Evolutionary conservation across 2,113 vertebrate species (phyloP).

Genomic region (Macquaria australasica): DNA sequence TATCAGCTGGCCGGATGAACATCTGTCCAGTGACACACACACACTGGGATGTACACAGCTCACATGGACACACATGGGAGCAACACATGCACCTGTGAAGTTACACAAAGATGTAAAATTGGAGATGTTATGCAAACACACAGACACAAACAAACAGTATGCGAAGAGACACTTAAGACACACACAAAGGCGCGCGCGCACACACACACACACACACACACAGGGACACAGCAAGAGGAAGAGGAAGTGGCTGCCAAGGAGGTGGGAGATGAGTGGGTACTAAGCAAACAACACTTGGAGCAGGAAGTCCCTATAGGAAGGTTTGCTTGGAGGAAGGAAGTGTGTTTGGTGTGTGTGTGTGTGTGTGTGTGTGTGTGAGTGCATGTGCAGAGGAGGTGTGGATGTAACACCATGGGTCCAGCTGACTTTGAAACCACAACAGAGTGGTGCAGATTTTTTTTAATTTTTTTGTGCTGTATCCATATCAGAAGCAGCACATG

Average conservation of each 20-base stretch:
- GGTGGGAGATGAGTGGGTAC: conserved; percentile 72
- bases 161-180: conserved; percentile 25
- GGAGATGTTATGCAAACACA: conserved; percentile 17
- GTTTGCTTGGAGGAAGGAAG: conserved; percentile 65
- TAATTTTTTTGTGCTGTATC: conserved; percentile 14
- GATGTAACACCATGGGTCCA: conserved; percentile 50
- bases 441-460: conserved; percentile 27
- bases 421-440: conserved; percentile 72
- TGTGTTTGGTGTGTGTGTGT: conserved; percentile 42
- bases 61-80: neutral
- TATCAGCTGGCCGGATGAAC: conserved; percentile 68
- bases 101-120: neutral
- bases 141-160: neutral
- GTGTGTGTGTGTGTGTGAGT: conserved; percentile 29
- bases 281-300: conserved; percentile 72
- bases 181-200: conserved; percentile 5
- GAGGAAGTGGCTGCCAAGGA: conserved; percentile 74
- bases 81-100: neutral
- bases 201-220: conserved; percentile 31
- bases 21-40: conserved; percentile 54
- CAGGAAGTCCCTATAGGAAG: conserved; percentile 75
- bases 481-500: conserved; percentile 49
- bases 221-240: conserved; percentile 69
- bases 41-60: neutral
- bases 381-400: conserved; percentile 49